Evolutionary conservation across 2,888 invertebrate genomes (phyloP), one percentile per base, ranked within the genome.

Genomic region (Pycnomerus fuliginosus): DNA sequence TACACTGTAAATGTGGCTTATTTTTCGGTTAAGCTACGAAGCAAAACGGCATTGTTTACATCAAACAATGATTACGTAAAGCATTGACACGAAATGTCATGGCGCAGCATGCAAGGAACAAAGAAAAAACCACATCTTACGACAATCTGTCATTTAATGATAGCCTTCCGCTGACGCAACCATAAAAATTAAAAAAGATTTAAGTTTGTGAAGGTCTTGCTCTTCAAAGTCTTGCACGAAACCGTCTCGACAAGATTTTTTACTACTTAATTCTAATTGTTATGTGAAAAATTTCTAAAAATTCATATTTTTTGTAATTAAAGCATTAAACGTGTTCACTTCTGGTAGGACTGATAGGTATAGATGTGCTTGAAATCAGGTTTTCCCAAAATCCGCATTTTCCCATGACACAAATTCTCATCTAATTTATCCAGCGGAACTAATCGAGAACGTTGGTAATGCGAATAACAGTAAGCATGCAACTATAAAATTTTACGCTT

Each of bases 61-160:
- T 56, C 50, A 53, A 52, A 56, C 44, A 50, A 50, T 53, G 53
- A 59, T 60, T 60, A 59, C 55, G 54, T 58, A 56, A 60, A 58
- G 50, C 60, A 57, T 57, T 57, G 59, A 55, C 60, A 62, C 59
- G 58, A 60, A 60, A 56, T 55, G 50, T 51, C 53, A 53, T 42
- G 50, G 38, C 49, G 46, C 52, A 42, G 49, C 61, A 56, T 61
- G 61, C 62, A 53, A 60, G 39, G 46, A 53, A 54, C 52, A 53
- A 56, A 53, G 48, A 51, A 53, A 55, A 56, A 57, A 60, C 30
- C 30, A 53, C 54, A 56, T 62, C 62, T 61, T 52, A 45, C 55
- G 52, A 60, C 64, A 64, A 65, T 64, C 64, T 65, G 66, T 65
- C 66, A 60, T 48, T 60, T 67, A 67, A 67, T 67, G 65, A 65